A percentile compares a stretch with the other conserved stretches of the same genome.
These are phyloP conservation scores for Berghia stephanieae DNA, from an alignment of 1,140 invertebrate species.

Conservation along the genomic window DNA sequence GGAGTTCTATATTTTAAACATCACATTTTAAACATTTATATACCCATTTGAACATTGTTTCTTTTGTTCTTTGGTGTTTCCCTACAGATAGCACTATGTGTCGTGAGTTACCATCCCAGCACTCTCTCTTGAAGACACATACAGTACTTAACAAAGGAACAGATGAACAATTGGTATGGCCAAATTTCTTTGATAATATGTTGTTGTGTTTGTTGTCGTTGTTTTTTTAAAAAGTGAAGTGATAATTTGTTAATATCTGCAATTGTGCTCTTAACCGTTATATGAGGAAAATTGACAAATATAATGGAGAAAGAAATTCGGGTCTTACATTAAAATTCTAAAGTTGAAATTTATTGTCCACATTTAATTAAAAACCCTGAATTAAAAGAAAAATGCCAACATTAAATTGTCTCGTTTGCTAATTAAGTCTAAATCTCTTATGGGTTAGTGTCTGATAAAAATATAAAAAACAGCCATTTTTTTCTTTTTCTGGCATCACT, in stretches of 20 bases:
- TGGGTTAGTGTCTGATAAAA: no score
- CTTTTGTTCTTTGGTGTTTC: background rate
- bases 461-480: no score
- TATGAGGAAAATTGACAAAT: background rate
- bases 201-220: background rate
- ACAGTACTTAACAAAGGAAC: slow-evolving; percentile 39
- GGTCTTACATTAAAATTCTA: background rate
- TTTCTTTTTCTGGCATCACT: no score
- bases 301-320: background rate
- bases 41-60: background rate
- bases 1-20: no score
- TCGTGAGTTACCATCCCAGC: background rate
- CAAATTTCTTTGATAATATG: slow-evolving; percentile 4
- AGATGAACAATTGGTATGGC: slow-evolving; percentile 45
- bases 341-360: background rate
- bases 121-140: slow-evolving; percentile 29
- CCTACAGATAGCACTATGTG: slow-evolving; percentile 35
- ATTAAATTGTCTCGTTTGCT: background rate
- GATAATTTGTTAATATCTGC: background rate
- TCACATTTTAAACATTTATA: background rate
- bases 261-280: background rate
- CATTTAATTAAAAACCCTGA: background rate
- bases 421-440: background rate
- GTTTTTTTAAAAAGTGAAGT: background rate
- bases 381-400: background rate